Evolutionary conservation across 2,113 vertebrate species (phyloP).

Genomic region (Todiramphus saurophagus): DNA sequence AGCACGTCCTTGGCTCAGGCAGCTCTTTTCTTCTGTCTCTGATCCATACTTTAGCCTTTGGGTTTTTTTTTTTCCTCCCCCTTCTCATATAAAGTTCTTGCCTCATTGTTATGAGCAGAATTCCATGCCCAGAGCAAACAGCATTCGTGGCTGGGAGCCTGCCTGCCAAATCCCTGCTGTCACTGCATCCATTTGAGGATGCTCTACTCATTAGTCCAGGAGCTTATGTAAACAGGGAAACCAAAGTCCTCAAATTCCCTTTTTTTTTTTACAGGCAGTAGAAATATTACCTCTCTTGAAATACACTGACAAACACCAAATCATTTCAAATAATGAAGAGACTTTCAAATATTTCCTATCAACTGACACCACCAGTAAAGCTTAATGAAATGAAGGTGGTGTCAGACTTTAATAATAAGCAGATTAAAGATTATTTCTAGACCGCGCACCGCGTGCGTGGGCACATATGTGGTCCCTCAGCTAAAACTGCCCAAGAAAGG

Average conservation of each 20-base stretch:
- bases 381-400: not conserved
- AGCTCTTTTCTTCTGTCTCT: conserved; percentile 4
- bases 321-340: not conserved
- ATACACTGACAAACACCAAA: not conserved
- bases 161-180: conserved; percentile 1
- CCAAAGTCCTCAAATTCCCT: not conserved
- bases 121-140: not conserved
- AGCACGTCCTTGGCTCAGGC: conserved; percentile 28
- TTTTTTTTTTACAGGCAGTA: not conserved
- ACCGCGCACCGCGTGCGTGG: not conserved
- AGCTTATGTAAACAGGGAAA: conserved; percentile 21
- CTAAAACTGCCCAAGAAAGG: not conserved
- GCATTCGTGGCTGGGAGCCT: not conserved
- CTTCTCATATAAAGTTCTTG: not conserved
- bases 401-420: not conserved
- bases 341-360: not conserved
- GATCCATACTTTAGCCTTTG: not conserved
- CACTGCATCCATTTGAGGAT: conserved; percentile 17
- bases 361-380: not conserved
- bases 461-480: not conserved
- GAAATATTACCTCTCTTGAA: not conserved
- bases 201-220: conserved; percentile 11
- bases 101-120: conserved; percentile 1
- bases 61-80: not conserved
- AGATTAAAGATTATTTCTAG: not conserved